phyloP scores from a whole-genome alignment of 53 echinoderm and acorn worm genomes.

The Apostichopus leukothele region DNA sequence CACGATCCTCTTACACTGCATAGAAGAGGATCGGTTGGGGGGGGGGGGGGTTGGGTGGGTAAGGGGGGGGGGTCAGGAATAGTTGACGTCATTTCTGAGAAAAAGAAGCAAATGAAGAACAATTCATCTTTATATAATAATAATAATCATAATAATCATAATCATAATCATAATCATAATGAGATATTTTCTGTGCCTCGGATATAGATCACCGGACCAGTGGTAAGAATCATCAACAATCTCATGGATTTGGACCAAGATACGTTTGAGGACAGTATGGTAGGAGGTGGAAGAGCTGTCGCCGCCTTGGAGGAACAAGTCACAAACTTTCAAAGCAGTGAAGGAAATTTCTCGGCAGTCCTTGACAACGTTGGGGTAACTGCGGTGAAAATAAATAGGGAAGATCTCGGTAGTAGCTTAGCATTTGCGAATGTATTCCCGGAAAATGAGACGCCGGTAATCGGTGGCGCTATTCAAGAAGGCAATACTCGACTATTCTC shows the following conservation, averaged over 20 bases:
- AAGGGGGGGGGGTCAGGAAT: no score
- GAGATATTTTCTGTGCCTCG: no score
- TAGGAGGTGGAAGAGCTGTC: background rate
- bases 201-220: background rate
- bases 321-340: constrained; percentile 2
- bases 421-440: constrained; percentile 3
- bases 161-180: no score
- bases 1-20: no score
- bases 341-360: background rate
- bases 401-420: background rate
- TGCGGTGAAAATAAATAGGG: constrained; percentile 10
- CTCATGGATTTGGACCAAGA: constrained; percentile 23
- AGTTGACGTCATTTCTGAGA: no score
- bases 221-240: constrained; percentile 17
- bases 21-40: no score
- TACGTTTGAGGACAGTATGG: background rate
- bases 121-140: no score
- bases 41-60: no score
- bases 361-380: constrained; percentile 24
- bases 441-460: background rate
- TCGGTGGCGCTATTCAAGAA: background rate
- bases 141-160: no score
- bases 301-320: constrained; percentile 24
- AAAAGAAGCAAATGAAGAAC: no score
- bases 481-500: background rate